phyloP scores from a whole-genome alignment of 2,797 vertebrate genomes.

The Myotis planiceps region DNA sequence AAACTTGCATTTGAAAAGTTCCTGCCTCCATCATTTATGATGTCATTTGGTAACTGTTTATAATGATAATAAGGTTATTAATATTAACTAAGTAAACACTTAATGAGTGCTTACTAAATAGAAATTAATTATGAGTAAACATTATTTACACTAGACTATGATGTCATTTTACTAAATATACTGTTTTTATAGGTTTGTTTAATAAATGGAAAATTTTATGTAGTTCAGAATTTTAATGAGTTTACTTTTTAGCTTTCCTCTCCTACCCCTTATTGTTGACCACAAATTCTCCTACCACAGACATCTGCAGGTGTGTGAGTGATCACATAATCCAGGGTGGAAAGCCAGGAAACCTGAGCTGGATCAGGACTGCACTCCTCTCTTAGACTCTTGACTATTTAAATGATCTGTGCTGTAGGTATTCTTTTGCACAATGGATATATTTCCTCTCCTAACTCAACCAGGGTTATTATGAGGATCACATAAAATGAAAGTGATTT shows the following conservation, averaged over 20 bases:
- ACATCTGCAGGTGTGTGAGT: neutral
- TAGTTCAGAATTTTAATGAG: neutral
- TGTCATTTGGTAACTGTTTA: neutral
- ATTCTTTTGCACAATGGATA: neutral
- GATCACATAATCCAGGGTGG: too few relatives aligned
- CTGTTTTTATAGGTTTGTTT: neutral
- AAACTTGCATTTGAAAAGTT: neutral
- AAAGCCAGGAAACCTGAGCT: neutral
- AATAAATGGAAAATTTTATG: neutral
- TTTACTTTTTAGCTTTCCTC: neutral
- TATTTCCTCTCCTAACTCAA: neutral
- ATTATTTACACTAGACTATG: neutral
- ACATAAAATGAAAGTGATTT: neutral
- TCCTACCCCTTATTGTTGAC: neutral
- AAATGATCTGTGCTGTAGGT: neutral
- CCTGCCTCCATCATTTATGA: neutral
- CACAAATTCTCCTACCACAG: neutral
- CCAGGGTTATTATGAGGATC: neutral
- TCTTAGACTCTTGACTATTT: neutral
- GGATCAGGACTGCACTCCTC: neutral
- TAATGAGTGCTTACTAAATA: slow-evolving; percentile 6
- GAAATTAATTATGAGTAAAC: neutral
- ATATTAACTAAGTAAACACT: neutral
- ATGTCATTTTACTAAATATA: neutral
- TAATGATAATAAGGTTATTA: neutral